Conservation (phyloP, 2,888 invertebrate genomes). For the Keiferia lycopersicella region DNA sequence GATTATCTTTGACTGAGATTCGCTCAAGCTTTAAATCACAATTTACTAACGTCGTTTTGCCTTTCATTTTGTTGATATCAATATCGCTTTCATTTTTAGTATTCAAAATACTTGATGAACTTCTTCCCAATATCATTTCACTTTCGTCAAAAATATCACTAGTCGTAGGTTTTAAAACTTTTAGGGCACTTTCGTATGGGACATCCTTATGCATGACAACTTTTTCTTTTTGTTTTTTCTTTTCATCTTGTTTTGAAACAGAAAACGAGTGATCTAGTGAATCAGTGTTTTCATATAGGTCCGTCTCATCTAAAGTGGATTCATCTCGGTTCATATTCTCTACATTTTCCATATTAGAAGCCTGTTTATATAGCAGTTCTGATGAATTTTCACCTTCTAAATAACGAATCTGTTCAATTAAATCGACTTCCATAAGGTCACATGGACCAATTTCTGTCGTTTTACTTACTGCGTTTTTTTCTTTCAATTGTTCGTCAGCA, state of each 20-base stretch:
- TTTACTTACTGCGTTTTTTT: neutral
- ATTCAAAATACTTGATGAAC: neutral
- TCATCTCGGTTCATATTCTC: too few species aligned
- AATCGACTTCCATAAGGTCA: neutral
- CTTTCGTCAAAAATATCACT: neutral
- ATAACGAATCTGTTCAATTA: too few species aligned
- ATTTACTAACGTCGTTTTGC: neutral
- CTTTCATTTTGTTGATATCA: neutral
- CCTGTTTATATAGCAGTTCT: too few species aligned
- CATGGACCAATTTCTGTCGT: neutral
- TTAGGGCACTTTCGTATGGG: neutral
- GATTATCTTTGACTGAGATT: neutral
- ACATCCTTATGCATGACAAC: too few species aligned
- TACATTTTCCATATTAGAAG: too few species aligned
- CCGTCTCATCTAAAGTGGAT: too few species aligned
- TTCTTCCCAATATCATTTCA: neutral
- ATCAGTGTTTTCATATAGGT: too few species aligned
- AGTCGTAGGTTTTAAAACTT: neutral
- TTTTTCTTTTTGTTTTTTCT: neutral
- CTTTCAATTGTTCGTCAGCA: too few species aligned
- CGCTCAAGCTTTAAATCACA: too few species aligned
- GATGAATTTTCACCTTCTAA: too few species aligned
- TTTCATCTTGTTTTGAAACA: too few species aligned
- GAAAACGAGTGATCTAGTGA: too few species aligned
- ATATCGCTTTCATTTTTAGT: neutral